Base-by-base conservation (phyloP, 2,888 invertebrate genomes). In the Pseudeuparius sepicola region DNA sequence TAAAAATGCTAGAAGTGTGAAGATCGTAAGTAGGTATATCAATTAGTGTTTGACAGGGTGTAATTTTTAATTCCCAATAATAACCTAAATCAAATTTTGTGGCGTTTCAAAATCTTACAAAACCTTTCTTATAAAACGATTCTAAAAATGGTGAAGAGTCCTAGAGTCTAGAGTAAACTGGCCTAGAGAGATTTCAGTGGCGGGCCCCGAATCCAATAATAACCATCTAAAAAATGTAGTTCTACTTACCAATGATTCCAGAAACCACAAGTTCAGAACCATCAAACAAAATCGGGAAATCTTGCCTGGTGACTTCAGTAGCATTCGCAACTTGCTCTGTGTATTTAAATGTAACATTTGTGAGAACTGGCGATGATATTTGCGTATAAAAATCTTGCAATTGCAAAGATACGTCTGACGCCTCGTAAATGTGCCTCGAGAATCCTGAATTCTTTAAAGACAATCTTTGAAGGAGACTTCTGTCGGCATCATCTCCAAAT, bases 401-500 rank as follows among this genome's bases (percentile, higher is more conserved):
- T 56, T 82, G 81, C 24, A 75, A 56, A 41, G 71, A 67, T 2
- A 79, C 75, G 54, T 79, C 79, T 0, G 75, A 67, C n/a, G 72
- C 76, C 55, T 77, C 78, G 59, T 80, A 80, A 44, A 84, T 80
- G 55, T 75, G 73, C 2, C 78, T 63, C 48, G 75, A 71, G 56
- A 78, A 75, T 3, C 79, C 83, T 16, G 65, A 65, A 59, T 79
- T 80, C 39, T 71, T 68, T 11, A 73, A 60, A 0, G 81, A 72
- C 26, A 83, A 53, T 52, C 72, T 73, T 49, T 75, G 71, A 13
- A 84, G 58, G 56, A 82, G 76, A 13, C 66, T 60, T 46, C 73
- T 70, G 55, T 81, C 76, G 0, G 79, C 78, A 37, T 73, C 75
- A 37, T 70, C 68, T 2, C 82, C 82, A 51, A 83, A 80, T n/a